Evolutionary conservation across 2,797 vertebrate genomes (phyloP).

Genomic region (Rhincodon typus): DNA sequence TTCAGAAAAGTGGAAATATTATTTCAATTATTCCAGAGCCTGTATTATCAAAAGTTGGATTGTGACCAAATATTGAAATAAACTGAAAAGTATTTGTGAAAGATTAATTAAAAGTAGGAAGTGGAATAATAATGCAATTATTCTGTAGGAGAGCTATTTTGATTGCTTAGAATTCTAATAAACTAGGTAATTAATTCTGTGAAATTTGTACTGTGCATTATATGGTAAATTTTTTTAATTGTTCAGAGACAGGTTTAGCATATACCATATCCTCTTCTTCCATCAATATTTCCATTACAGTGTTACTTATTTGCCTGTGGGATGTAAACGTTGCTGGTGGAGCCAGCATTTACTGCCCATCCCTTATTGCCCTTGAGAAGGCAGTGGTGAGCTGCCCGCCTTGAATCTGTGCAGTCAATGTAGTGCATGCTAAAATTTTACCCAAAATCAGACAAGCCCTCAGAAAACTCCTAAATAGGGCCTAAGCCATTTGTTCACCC

Average conservation of each 20-base stretch:
- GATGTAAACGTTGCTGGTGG: background rate
- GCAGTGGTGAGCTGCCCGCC: no score
- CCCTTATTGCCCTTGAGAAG: no score
- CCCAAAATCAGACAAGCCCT: no score
- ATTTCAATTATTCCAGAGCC: constrained; percentile 2
- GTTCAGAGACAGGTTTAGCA: no score
- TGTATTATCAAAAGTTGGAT: background rate
- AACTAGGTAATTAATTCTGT: background rate
- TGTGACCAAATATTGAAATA: background rate
- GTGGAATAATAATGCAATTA: background rate
- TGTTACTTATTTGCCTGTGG: background rate
- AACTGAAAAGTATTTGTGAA: background rate
- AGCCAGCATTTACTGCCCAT: no score
- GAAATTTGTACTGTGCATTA: no score
- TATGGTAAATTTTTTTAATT: background rate
- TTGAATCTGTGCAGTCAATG: no score
- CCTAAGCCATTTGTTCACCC: no score
- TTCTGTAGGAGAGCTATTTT: background rate
- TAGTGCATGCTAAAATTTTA: no score
- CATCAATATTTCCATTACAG: background rate
- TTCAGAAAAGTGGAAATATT: background rate
- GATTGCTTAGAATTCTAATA: background rate
- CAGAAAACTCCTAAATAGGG: no score
- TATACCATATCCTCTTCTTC: no score
- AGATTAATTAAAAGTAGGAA: background rate